phyloP scores from a whole-genome alignment of 2,888 invertebrate species.

The Chrysomela aeneicollis region DNA sequence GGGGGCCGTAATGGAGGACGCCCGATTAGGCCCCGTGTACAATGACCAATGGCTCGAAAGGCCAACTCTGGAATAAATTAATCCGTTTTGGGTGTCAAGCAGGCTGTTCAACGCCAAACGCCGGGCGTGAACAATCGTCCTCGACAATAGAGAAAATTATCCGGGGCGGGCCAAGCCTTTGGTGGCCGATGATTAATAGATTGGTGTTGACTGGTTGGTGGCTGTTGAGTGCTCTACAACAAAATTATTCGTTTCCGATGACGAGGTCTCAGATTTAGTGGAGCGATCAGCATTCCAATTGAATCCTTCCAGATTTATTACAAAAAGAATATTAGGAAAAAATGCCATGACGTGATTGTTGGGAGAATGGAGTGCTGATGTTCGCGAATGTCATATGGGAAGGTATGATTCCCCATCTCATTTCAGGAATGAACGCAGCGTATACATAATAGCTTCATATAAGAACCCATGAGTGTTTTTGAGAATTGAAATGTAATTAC shows the following conservation, averaged over 20 bases:
- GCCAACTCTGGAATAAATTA: slow-evolving; percentile 46
- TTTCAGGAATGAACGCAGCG: too few species aligned
- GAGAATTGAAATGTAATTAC: too few species aligned
- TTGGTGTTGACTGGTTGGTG: not conserved
- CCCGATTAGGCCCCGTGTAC: slow-evolving; percentile 43
- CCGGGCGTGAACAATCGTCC: slow-evolving; percentile 44
- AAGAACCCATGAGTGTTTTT: too few species aligned
- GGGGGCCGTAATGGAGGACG: slow-evolving; percentile 35
- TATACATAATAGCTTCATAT: too few species aligned
- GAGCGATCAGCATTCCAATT: too few species aligned
- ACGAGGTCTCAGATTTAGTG: too few species aligned
- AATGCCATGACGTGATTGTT: too few species aligned
- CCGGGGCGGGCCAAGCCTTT: slow-evolving; percentile 37
- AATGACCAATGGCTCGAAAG: slow-evolving; percentile 42
- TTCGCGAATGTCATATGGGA: too few species aligned
- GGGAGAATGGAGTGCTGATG: too few species aligned
- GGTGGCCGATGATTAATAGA: slow-evolving; percentile 36
- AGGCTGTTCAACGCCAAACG: slow-evolving; percentile 47
- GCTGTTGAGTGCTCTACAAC: not conserved
- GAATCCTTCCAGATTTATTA: too few species aligned
- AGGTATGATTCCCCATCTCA: too few species aligned
- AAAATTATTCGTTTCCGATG: not conserved
- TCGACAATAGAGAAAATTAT: slow-evolving; percentile 44
- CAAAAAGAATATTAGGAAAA: too few species aligned
- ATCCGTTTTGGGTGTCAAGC: slow-evolving; percentile 48